These are phyloP conservation scores for Hipparchia semele DNA, from an alignment of 2,888 invertebrate species.

Conservation along the genomic window DNA sequence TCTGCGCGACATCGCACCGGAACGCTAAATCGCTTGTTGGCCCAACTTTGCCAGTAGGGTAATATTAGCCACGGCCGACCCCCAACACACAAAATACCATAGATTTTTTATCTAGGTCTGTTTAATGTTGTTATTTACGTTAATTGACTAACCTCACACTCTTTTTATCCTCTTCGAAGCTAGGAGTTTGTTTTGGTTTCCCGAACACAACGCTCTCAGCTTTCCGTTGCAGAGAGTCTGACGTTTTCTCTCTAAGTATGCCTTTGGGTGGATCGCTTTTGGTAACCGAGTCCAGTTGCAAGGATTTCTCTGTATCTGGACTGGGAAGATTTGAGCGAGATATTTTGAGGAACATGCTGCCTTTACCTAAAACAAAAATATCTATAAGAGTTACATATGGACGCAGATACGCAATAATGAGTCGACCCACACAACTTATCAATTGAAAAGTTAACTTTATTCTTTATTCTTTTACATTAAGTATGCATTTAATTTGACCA, in stretches of 20 bases:
- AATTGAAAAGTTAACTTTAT: too few species aligned
- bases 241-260: constrained; percentile 84
- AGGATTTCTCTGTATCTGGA: constrained; percentile 73
- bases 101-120: too few species aligned
- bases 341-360: constrained; percentile 67
- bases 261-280: constrained; percentile 82
- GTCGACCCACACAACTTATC: too few species aligned
- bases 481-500: too few species aligned
- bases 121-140: neutral
- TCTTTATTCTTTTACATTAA: too few species aligned
- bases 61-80: too few species aligned
- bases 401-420: too few species aligned
- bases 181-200: constrained; percentile 59
- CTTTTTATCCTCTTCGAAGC: constrained; percentile 89
- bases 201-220: constrained; percentile 58
- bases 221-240: constrained; percentile 59
- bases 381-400: neutral
- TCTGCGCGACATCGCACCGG: too few species aligned
- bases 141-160: constrained; percentile 82
- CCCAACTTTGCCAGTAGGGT: too few species aligned
- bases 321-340: constrained; percentile 72
- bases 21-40: too few species aligned
- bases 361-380: constrained; percentile 58
- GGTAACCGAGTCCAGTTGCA: constrained; percentile 66
- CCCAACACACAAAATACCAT: too few species aligned